These are phyloP conservation scores for Trichosurus vulpecula DNA, from an alignment of 2,797 vertebrate species.

Conservation along the genomic window DNA sequence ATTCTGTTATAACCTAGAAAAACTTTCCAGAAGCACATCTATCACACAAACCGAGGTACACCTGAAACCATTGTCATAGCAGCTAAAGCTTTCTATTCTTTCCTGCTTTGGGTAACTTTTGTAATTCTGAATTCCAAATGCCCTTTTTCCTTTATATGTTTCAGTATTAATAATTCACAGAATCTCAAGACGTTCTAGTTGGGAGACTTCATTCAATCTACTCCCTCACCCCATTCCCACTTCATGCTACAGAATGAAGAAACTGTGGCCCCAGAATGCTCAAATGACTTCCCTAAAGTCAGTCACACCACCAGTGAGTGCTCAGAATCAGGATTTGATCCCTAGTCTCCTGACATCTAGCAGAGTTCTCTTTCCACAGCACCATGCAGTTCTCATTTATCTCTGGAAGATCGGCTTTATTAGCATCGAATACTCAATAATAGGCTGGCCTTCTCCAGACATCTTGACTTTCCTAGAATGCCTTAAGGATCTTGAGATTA, in stretches of 20 bases:
- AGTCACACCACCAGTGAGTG: not conserved
- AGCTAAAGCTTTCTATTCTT: not conserved
- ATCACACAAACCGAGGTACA: not conserved
- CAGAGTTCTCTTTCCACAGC: not conserved
- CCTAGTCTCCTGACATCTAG: not conserved
- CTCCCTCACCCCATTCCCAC: not conserved
- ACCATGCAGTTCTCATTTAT: not conserved
- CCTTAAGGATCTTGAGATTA: not conserved
- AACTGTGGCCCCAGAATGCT: conserved; percentile 5
- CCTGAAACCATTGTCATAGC: not conserved
- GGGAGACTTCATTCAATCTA: not conserved
- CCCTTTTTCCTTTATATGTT: not conserved
- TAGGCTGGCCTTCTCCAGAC: not conserved
- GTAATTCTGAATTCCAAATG: not conserved
- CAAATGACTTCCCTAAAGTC: conserved; percentile 37
- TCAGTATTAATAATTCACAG: not conserved
- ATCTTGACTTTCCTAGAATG: not conserved
- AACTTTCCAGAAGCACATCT: not conserved
- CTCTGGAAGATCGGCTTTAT: not conserved
- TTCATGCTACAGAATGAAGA: conserved; percentile 23
- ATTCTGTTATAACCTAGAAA: not conserved
- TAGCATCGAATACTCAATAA: conserved; percentile 9
- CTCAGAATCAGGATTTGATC: not conserved
- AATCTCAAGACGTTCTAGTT: not conserved
- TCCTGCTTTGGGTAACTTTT: not conserved